Base-by-base conservation (phyloP, 2,888 invertebrate genomes). In the Caenorhabditis uteleia region DNA sequence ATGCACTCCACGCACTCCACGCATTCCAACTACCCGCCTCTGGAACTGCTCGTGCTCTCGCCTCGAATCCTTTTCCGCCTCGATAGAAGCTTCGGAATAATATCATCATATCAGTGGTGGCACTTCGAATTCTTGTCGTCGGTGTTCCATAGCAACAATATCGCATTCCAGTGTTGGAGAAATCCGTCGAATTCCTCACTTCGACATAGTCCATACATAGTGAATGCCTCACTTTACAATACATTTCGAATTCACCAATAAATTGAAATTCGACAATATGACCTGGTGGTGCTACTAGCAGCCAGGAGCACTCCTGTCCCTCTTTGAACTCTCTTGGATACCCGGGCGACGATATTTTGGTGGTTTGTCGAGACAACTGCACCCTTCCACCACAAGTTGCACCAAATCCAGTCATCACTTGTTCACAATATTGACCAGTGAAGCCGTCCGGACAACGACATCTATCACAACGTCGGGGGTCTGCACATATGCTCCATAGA, bases 191-290 rank as follows among this genome's bases (percentile, higher is more conserved):
- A 46, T 83, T 83, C 5, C 82, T 48, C 31, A 83, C 78, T 57
- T 83, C 83, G 6, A 83, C 82, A 57, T 83, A 83, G 64, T 83
- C 83, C 83, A 83, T 83, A 61, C 83, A 83, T 23, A 83, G 70
- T 2, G 83, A 82, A 68, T 83, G 83, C 16, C 80, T 57, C n/a
- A 82, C 76, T 64, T 83, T 83, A 61, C 83, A 83, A 51, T 83
- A 83, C 79, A 83, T 81, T 56, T 83, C 83, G 51, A 83, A 83
- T 45, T 78, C 77, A 4, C 79, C 82, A 39, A 69, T 59, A 53
- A 83, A 83, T 47, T 83, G 78, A 45, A 83, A 60, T 53, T 83
- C 79, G 1, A 83, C 83, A 31, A 76, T 75, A 43, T 81, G 76
- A 10, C 79, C 78, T 12, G 59, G 53, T 2, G 83, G 83, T 3